These are phyloP conservation scores for Urocyon cinereoargenteus DNA, from an alignment of 2,797 vertebrate genomes.

Conservation along the genomic window DNA sequence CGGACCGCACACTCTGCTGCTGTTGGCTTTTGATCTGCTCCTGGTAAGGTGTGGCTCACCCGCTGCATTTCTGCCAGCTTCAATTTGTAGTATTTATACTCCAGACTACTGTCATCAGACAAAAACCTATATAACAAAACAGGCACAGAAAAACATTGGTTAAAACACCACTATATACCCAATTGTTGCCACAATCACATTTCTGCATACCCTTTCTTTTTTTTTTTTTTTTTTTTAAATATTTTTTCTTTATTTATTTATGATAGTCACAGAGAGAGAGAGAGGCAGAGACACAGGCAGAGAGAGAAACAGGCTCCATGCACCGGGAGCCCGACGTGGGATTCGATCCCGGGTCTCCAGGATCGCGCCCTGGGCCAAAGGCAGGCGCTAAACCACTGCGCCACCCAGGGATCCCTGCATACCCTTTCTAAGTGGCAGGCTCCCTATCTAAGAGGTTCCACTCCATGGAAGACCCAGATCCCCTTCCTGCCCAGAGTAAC, in stretches of 20 bases:
- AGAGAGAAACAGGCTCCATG: too few relatives aligned
- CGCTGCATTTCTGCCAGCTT: slow-evolving; percentile 86
- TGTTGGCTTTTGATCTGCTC: slow-evolving; percentile 53
- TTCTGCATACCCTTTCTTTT: neutral
- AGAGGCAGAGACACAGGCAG: too few relatives aligned
- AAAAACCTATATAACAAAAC: slow-evolving; percentile 86
- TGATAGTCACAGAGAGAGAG: too few relatives aligned
- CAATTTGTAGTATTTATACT: slow-evolving; percentile 89
- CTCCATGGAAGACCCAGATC: neutral
- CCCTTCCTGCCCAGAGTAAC: neutral
- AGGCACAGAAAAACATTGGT: neutral
- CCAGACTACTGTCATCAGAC: slow-evolving; percentile 87
- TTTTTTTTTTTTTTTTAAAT: too few relatives aligned
- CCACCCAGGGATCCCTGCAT: too few relatives aligned
- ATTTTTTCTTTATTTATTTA: too few relatives aligned
- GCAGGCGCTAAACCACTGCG: too few relatives aligned
- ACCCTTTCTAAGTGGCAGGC: neutral
- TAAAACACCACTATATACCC: neutral
- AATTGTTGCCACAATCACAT: neutral
- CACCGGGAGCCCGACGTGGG: too few relatives aligned
- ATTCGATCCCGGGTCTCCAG: too few relatives aligned
- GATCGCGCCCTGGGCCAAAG: too few relatives aligned
- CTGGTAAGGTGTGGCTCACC: slow-evolving; percentile 40
- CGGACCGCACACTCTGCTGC: slow-evolving; percentile 79
- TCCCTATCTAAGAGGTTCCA: neutral